Evolutionary conservation across 2,113 vertebrate species (phyloP), one percentile per base, ranked within the genome.

Genomic region (Istiophorus platypterus): DNA sequence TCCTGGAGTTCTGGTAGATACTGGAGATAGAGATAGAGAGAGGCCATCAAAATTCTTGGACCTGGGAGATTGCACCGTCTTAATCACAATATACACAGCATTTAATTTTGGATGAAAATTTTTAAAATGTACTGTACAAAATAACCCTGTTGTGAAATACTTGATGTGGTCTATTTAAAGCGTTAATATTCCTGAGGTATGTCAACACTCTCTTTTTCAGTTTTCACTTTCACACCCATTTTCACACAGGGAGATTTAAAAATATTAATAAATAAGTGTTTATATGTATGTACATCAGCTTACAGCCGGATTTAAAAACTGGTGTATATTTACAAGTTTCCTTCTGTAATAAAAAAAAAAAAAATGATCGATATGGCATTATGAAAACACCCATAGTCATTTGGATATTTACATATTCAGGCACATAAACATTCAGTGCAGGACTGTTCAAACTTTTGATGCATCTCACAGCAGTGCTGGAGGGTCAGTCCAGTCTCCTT

Each of bases 391-490:
- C 7, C 34, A 5, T 8, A 47, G 14, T 11, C 34, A 56, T 64
- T 29, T 37, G 4, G 0, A 34, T 24, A 59, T 82, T 41, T 37
- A 51, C 64, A 63, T 31, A 49, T 26, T 13, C 51, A 15, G 24
- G 7, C 3, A 31, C 20, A 15, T 57, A 47, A 77, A 61, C 42
- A 68, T 29, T 45, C 0, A 4, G 64, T 27, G 42, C n/a, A 24
- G n/a, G 24, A 73, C 22, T 56, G 8, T 65, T 73, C 10, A 69
- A 5, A 74, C 49, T 31, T 59, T 47, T 58, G 39, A 4, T 81
- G 52, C 42, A 22, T 84, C 47, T 80, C 76, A 86, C 72, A 80
- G 61, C 31, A 42, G 37, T 27, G 66, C n/a, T 51, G 68, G n/a
- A 26, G 14, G 65, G 56, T 77, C 39, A 76, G 13, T 70, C 24